Evolutionary conservation across 2,888 invertebrate species (phyloP).

Genomic region (Drosophila hamatofila): DNA sequence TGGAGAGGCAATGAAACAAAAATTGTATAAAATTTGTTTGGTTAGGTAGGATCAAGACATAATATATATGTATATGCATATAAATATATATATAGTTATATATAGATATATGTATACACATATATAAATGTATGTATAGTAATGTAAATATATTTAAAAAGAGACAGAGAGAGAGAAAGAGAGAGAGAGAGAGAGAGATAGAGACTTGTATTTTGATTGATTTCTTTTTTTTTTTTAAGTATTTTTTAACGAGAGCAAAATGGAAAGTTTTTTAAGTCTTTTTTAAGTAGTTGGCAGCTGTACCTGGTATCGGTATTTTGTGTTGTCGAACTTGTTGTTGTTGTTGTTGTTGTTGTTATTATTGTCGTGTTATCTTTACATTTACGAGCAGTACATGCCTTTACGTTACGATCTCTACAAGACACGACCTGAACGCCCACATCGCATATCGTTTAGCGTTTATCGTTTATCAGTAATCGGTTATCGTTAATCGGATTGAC

Average conservation of each 20-base stretch:
- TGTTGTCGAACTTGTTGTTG: constrained; percentile 71
- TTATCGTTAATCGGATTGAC: constrained; percentile 31
- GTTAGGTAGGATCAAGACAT: constrained; percentile 56
- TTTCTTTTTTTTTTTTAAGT: constrained; percentile 17
- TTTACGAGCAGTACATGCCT: constrained; percentile 78
- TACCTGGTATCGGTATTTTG: constrained; percentile 82
- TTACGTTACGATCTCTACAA: constrained; percentile 82
- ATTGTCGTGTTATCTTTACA: constrained; percentile 79
- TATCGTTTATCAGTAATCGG: constrained; percentile 34
- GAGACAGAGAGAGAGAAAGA: constrained; percentile 53
- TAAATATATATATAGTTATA: constrained; percentile 29
- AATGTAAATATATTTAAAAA: constrained; percentile 43
- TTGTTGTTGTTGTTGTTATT: constrained; percentile 63
- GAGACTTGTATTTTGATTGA: constrained; percentile 47
- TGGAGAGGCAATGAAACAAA: constrained; percentile 45
- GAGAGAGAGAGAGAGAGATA: constrained; percentile 48
- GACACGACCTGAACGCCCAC: constrained; percentile 82
- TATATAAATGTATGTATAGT: constrained; percentile 31
- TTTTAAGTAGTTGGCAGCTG: constrained; percentile 56
- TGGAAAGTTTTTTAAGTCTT: constrained; percentile 66
- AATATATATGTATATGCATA: constrained; percentile 42
- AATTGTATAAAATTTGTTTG: constrained; percentile 43
- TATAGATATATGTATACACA: constrained; percentile 30
- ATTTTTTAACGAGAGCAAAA: constrained; percentile 68
- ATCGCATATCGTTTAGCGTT: constrained; percentile 40